A percentile compares a stretch with the other conserved stretches of the same genome.
Conservation (phyloP, 2,797 vertebrate species). For the Acipenser transmontanus region DNA sequence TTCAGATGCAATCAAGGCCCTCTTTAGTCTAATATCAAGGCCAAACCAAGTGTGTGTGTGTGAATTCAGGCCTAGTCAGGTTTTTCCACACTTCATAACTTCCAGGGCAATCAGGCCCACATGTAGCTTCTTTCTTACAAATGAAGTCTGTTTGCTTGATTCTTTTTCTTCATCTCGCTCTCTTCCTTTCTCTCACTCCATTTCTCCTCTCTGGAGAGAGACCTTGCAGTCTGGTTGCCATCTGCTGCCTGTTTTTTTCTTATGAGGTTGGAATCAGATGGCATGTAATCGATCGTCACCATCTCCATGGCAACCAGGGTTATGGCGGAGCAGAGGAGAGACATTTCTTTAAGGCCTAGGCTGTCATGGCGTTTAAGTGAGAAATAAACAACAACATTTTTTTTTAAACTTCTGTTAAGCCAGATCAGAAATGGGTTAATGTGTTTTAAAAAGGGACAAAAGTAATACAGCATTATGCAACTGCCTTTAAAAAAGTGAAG, state of each 20-base stretch:
- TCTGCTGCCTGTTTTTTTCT: conserved; percentile 72
- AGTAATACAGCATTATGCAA: too few relatives aligned
- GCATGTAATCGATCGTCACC: conserved; percentile 74
- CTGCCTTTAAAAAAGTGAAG: too few relatives aligned
- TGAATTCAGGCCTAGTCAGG: conserved; percentile 17
- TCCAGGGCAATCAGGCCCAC: not conserved
- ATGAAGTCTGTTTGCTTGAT: conserved; percentile 9
- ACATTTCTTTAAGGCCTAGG: conserved; percentile 59
- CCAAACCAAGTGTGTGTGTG: not conserved
- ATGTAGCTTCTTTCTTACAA: conserved; percentile 2
- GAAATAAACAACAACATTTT: conserved; percentile 16
- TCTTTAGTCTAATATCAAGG: too few relatives aligned
- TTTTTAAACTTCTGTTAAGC: not conserved
- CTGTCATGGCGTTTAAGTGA: conserved; percentile 56
- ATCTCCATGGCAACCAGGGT: conserved; percentile 72
- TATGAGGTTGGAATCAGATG: conserved; percentile 76
- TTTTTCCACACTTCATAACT: conserved; percentile 22
- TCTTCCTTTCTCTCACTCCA: conserved; percentile 26
- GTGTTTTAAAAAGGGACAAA: too few relatives aligned
- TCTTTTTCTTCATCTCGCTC: conserved; percentile 20
- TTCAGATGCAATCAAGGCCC: too few relatives aligned
- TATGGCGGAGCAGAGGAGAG: conserved; percentile 54
- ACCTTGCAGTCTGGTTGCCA: conserved; percentile 71
- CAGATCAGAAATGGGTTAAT: too few relatives aligned
- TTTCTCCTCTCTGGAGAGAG: conserved; percentile 59